Evolutionary conservation across 2,797 vertebrate genomes (phyloP), one percentile per base, ranked within the genome.

Genomic region (Muscicapa striata): DNA sequence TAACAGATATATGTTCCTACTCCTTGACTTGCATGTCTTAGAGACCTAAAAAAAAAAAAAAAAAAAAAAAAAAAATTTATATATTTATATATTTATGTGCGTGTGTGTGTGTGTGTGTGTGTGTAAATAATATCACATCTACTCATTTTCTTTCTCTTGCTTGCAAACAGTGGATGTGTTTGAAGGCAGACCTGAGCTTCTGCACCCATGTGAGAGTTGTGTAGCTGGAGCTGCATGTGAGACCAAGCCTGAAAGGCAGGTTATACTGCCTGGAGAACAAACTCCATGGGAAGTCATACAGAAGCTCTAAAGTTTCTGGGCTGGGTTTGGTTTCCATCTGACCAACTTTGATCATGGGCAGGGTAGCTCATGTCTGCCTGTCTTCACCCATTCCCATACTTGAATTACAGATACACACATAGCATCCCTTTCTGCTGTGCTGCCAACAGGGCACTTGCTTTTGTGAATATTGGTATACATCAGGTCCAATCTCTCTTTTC

Each of bases 271-370:
- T 19, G 27, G 82, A 49, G 78, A 58, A 18, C 27, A 74, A 11
- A 57, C 20, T 74, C 22, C 49, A 10, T 13, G 17, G 55, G 29
- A 83, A 49, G 38, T 57, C 45, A 30, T 5, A 30, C 27, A 52
- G 51, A 30, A 68, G 24, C 22, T 77, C 6, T 51, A 75, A 84
- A 84, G 5, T 58, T 75, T 75, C 54, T 62, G 58, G 62, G 30
- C 45, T 78, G 40, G 12, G 7, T 54, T 70, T 72, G 38, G 41
- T 87, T 94, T 91, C 57, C 41, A 27, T 78, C 58, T 72, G 64
- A 73, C 46, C 61, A 51, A 3, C n/a, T 70, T 68, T 2, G 0
- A 16, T 52, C n/a, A 23, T 0, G 6, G 45, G 3, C 46, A 57
- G 45, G 21, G 52, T 29, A 86, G 27, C 57, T 91, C 49, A 46